These are phyloP conservation scores for Megaleporinus macrocephalus DNA, from an alignment of 2,113 vertebrate genomes.

Conservation along the genomic window DNA sequence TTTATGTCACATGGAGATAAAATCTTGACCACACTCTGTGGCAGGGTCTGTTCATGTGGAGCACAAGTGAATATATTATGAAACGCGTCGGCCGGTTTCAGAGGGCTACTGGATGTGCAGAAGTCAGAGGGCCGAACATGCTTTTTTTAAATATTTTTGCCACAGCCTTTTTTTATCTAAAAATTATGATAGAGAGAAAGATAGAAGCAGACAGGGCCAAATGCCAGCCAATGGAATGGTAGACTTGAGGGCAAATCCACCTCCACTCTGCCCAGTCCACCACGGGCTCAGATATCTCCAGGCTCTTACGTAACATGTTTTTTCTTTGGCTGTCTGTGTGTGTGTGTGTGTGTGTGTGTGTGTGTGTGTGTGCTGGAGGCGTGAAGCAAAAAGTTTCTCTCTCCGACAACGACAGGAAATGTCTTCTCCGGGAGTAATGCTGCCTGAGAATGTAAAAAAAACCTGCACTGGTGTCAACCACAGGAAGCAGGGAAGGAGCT, in stretches of 20 bases:
- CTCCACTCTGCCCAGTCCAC: background rate
- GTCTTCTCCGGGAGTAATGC: constrained; percentile 1
- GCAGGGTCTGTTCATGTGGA: too few species aligned
- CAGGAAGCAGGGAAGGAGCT: background rate
- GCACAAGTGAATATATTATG: too few species aligned
- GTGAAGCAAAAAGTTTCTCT: constrained; percentile 26
- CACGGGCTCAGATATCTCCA: background rate
- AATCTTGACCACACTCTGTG: too few species aligned
- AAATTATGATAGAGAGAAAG: too few species aligned
- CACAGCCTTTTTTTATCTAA: background rate
- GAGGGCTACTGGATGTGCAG: background rate
- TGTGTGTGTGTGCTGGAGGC: constrained; percentile 8
- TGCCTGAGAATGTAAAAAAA: constrained; percentile 32
- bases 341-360: background rate
- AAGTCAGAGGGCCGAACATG: background rate
- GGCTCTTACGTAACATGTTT: constrained; percentile 8
- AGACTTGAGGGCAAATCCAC: background rate
- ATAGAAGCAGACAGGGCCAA: background rate
- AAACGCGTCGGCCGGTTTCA: too few species aligned
- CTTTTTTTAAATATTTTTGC: background rate
- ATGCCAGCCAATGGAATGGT: background rate
- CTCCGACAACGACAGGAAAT: background rate
- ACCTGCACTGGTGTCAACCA: background rate
- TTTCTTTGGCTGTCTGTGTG: background rate
- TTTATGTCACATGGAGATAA: too few species aligned